Evolutionary conservation across 2,113 vertebrate species (phyloP).

Genomic region (Anhinga rufa): DNA sequence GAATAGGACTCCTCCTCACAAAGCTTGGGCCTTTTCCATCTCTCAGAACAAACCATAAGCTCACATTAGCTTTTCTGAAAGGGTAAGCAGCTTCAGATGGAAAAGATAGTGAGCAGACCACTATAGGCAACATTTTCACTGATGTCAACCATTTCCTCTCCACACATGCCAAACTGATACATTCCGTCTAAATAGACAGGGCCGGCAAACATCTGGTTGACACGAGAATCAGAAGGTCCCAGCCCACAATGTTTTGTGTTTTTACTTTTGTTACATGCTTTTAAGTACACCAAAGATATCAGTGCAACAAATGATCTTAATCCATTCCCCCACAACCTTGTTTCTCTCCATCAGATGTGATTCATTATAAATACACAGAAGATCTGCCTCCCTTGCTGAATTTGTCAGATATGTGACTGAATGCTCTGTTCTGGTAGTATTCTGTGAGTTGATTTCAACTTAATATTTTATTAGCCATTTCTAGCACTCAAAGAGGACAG

Average conservation of each 20-base stretch:
- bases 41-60: neutral
- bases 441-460: neutral
- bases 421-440: neutral
- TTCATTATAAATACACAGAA: neutral
- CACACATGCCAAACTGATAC: neutral
- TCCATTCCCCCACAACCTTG: neutral
- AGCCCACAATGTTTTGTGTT: neutral
- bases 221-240: neutral
- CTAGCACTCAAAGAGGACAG: neutral
- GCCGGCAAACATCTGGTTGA: conserved; percentile 50
- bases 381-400: neutral
- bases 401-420: neutral
- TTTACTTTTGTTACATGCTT: neutral
- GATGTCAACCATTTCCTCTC: conserved; percentile 42
- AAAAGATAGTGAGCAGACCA: neutral
- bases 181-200: neutral
- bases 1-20: neutral
- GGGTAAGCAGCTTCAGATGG: conserved; percentile 11
- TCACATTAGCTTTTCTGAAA: neutral
- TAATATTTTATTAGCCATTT: neutral
- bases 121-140: neutral
- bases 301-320: neutral
- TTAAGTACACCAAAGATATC: neutral
- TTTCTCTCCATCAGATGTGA: neutral
- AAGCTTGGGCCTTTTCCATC: neutral